Base-by-base conservation (phyloP, 2,797 vertebrate species). In the Sebastes nivosus region DNA sequence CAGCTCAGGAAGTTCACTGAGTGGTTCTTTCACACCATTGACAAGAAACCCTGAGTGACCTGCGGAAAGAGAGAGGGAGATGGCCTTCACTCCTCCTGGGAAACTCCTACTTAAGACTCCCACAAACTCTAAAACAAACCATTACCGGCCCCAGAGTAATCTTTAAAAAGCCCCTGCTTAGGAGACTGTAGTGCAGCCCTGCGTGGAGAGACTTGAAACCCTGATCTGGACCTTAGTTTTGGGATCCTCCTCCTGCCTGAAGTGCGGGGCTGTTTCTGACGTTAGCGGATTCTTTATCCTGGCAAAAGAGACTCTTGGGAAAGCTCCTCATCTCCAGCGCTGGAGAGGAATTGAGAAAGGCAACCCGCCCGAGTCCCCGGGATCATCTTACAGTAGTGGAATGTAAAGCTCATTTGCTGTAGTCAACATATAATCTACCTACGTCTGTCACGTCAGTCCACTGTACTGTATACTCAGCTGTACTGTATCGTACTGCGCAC, bases 1-100 rank as follows among this genome's bases (percentile, higher is more conserved):
- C 98, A 99, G 91, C 97, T 99, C 94, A 96, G 97, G 90, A 99
- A 97, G 92, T 99, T 99, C 95, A 99, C 97, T 0, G 97, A 99
- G 93, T 99, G 98, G 98, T 98, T 99, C 93, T 99, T 99, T 95
- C 97, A 95, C 94, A 95, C 96, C 1, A 95, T 98, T 3, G 98
- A 99, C 94, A 99, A 99, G 92, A 99, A 98, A 86, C 95, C 97
- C 82, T 96, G 92, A 96, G 58, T 59, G n/a, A 25, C 5, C 34
- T 1, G 6, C 27, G 18, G 67, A 38, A 9, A 22, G 82, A 73
- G 46, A 59, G 54, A 54, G n/a, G 63, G 22, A 22, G 84, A 86
- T 64, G 75, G 80, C 72, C 86, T 77, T 79, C 77, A 70, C 77
- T 86, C 78, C 82, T 83, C 71, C 77, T 36, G 36, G 86, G 72